These are phyloP conservation scores for Halocynthia aurantium DNA, from an alignment of 23 tunicate genomes.

Conservation along the genomic window DNA sequence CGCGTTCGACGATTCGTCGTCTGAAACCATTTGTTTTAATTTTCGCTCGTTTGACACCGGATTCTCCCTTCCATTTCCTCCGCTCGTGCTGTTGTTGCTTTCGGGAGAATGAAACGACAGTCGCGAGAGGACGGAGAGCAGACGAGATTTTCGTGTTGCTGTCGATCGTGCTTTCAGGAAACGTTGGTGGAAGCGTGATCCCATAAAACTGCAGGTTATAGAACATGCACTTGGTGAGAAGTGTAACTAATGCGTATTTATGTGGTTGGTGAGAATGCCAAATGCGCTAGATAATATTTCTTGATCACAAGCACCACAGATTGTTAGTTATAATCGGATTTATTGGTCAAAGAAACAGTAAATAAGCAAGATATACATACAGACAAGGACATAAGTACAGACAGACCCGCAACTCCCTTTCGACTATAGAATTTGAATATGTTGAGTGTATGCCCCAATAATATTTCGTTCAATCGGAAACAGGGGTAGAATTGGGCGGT, in stretches of 20 bases:
- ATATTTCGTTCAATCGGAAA: too few relatives aligned
- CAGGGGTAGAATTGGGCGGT: too few relatives aligned
- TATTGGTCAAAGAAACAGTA: too few relatives aligned
- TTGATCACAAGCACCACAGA: too few relatives aligned
- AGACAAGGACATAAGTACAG: too few relatives aligned
- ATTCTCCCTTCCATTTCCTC: constrained; percentile 3
- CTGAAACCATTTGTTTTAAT: constrained; percentile 8
- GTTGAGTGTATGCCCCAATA: too few relatives aligned
- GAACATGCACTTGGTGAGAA: neutral
- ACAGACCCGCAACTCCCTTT: too few relatives aligned
- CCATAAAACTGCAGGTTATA: constrained; percentile 33
- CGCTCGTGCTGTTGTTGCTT: constrained; percentile 26
- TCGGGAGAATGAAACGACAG: constrained; percentile 14
- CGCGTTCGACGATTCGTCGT: constrained; percentile 19
- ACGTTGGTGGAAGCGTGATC: constrained; percentile 34
- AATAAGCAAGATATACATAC: too few relatives aligned
- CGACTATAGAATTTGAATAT: too few relatives aligned
- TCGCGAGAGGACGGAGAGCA: constrained; percentile 12
- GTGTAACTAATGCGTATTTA: neutral
- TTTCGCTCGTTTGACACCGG: constrained; percentile 7
- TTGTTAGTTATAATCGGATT: too few relatives aligned
- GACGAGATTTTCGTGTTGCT: constrained; percentile 26
- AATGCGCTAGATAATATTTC: too few relatives aligned
- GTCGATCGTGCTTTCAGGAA: constrained; percentile 28
- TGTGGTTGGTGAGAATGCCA: too few relatives aligned